phyloP scores from a whole-genome alignment of 1,140 invertebrate species.

The Hirudo medicinalis region DNA sequence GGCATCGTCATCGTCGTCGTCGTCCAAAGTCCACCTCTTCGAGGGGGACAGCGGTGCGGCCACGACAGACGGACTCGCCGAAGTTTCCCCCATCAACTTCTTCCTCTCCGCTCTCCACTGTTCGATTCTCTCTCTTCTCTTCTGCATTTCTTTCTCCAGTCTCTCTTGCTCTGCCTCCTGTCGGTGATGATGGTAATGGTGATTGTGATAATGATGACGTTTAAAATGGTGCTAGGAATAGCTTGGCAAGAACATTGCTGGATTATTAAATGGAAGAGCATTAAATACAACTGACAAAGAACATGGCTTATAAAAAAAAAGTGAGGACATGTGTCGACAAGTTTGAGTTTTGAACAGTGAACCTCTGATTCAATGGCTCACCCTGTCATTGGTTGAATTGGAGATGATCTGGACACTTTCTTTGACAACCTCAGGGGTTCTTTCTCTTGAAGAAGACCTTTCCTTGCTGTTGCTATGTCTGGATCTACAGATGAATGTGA shows the following conservation, averaged over 20 bases:
- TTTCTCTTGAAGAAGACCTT: too few relatives aligned
- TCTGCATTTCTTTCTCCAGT: conserved; percentile 89
- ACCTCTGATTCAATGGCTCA: too few relatives aligned
- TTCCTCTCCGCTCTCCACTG: conserved; percentile 77
- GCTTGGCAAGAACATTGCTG: neutral
- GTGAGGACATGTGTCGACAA: too few relatives aligned
- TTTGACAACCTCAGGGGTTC: too few relatives aligned
- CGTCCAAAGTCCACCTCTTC: conserved; percentile 66
- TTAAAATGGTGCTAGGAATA: neutral
- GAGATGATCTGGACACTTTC: too few relatives aligned
- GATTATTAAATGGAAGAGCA: neutral
- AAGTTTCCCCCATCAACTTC: conserved; percentile 33
- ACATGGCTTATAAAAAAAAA: too few relatives aligned
- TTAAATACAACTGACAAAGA: too few relatives aligned
- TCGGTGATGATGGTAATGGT: neutral
- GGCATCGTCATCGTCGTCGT: conserved; percentile 41
- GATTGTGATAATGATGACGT: neutral
- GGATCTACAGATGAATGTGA: too few relatives aligned
- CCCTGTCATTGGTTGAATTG: too few relatives aligned
- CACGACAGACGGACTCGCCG: conserved; percentile 28
- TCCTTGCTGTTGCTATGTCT: too few relatives aligned
- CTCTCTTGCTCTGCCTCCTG: conserved; percentile 53
- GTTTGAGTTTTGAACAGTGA: too few relatives aligned
- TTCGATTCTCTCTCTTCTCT: conserved; percentile 79
- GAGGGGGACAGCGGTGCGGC: conserved; percentile 24